Evolutionary conservation across 2,888 invertebrate genomes (phyloP).

Genomic region (Nezara viridula): DNA sequence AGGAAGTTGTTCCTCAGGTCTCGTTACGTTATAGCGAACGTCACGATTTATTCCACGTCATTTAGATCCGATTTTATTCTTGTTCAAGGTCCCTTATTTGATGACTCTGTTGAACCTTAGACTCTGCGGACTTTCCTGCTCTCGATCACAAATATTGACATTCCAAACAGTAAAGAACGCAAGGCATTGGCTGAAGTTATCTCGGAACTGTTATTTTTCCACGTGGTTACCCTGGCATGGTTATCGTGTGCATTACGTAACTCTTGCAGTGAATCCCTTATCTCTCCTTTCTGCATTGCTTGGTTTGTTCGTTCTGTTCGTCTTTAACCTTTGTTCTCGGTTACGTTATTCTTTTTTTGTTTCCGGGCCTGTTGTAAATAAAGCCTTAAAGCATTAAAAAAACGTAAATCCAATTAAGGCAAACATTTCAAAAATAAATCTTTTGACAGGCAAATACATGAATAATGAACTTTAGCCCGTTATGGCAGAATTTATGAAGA

Average conservation of each 20-base stretch:
- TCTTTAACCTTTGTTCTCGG: not conserved
- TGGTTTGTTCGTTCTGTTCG: not conserved
- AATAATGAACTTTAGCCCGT: too few species aligned
- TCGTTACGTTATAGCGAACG: not conserved
- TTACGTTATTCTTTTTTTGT: too few species aligned
- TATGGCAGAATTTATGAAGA: too few species aligned
- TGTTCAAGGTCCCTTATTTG: not conserved
- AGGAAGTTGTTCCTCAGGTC: not conserved
- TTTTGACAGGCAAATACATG: too few species aligned
- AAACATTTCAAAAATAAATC: too few species aligned
- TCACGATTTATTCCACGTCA: not conserved
- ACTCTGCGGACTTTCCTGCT: not conserved
- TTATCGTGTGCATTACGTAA: not conserved
- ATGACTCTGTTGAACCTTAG: not conserved
- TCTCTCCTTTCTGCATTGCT: not conserved
- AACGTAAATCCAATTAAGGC: too few species aligned
- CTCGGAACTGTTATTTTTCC: not conserved
- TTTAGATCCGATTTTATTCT: not conserved
- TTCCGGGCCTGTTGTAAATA: too few species aligned
- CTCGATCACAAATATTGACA: not conserved
- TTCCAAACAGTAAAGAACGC: not conserved
- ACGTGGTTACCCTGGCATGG: not conserved
- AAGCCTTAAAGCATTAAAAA: too few species aligned
- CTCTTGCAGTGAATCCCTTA: not conserved
- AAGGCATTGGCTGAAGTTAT: not conserved